Percentiles rank a stretch among this genome's conserved stretches.
These are phyloP conservation scores for Dendrolimus pini DNA, from an alignment of 2,888 invertebrate species.

Conservation along the genomic window DNA sequence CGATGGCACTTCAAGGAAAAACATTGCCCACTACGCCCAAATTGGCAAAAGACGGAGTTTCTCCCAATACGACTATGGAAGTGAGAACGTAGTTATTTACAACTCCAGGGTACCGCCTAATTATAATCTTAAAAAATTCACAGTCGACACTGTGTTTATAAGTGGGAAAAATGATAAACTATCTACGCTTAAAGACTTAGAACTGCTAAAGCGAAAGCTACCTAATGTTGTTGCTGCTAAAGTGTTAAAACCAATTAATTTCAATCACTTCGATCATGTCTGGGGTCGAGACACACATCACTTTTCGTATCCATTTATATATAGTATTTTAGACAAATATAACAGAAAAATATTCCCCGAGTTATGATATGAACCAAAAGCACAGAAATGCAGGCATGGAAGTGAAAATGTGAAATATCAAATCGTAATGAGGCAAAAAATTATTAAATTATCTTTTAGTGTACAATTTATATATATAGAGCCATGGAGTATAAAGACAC, in stretches of 20 bases:
- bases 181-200: slow-evolving; percentile 27
- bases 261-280: slow-evolving; percentile 35
- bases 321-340: slow-evolving; percentile 18
- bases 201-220: slow-evolving; percentile 17
- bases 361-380: neutral
- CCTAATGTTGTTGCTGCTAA: slow-evolving; percentile 26
- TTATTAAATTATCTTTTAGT: too few relatives aligned
- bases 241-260: slow-evolving; percentile 15
- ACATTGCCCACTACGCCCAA: slow-evolving; percentile 33
- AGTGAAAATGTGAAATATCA: too few relatives aligned
- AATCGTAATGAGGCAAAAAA: too few relatives aligned
- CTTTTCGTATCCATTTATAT: slow-evolving; percentile 17
- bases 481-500: too few relatives aligned
- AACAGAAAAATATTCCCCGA: slow-evolving; percentile 5
- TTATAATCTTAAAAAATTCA: slow-evolving; percentile 35
- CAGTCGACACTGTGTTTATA: slow-evolving; percentile 25
- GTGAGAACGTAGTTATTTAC: slow-evolving; percentile 27
- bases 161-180: slow-evolving; percentile 32
- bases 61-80: slow-evolving; percentile 34
- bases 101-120: slow-evolving; percentile 23
- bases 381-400: too few relatives aligned
- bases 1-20: slow-evolving; percentile 32
- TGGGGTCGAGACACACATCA: slow-evolving; percentile 26
- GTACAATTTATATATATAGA: too few relatives aligned
- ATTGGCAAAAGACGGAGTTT: slow-evolving; percentile 25